These are phyloP conservation scores for Florisuga fusca DNA, from an alignment of 2,797 vertebrate genomes.

Conservation along the genomic window DNA sequence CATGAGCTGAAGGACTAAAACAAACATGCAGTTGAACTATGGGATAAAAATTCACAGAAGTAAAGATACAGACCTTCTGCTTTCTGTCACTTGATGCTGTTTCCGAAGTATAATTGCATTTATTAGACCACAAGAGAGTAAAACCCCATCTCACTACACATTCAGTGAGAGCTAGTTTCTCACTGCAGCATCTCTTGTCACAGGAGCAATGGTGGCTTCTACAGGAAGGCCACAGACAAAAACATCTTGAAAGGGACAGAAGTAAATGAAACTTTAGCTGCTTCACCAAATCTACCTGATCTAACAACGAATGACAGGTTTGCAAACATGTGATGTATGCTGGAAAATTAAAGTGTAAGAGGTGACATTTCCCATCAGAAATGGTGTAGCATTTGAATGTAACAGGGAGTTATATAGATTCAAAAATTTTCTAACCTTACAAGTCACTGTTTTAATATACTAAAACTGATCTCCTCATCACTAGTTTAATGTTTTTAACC, in stretches of 20 bases:
- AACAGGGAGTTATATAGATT: background rate
- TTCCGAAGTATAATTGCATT: background rate
- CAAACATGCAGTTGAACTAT: background rate
- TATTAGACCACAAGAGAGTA: background rate
- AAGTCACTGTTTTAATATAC: background rate
- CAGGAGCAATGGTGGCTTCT: background rate
- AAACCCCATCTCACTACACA: background rate
- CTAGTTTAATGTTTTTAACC: background rate
- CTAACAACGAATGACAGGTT: background rate
- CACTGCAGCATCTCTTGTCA: background rate
- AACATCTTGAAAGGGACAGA: background rate
- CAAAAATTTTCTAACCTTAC: background rate
- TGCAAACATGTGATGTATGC: background rate
- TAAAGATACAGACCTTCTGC: background rate
- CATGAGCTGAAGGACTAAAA: background rate
- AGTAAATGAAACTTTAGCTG: background rate
- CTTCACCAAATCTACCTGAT: background rate
- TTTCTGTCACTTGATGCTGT: background rate
- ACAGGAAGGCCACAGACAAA: background rate
- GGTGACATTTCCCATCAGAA: background rate
- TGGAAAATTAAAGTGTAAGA: background rate
- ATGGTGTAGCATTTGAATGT: background rate
- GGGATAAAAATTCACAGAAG: background rate
- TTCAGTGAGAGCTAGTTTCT: background rate
- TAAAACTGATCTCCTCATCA: background rate